Conservation (phyloP, 2,797 vertebrate species). For the Rhabdophis nuchalis region DNA sequence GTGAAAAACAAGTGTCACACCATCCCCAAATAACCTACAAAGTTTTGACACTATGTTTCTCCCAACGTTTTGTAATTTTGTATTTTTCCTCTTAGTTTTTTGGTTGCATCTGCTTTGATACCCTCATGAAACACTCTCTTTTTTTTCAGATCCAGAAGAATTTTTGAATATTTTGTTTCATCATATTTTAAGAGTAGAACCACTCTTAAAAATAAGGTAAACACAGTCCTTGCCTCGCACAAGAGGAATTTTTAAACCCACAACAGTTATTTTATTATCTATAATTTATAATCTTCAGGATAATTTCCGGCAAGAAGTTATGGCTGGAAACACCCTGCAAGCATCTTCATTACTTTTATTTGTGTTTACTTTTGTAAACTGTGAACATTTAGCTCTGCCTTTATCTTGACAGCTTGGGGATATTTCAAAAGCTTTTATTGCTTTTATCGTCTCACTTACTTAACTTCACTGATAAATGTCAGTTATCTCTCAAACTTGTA, state of each 20-base stretch:
- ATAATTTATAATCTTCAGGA: background rate
- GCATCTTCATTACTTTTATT: background rate
- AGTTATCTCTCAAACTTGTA: background rate
- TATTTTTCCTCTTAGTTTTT: background rate
- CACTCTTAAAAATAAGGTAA: constrained; percentile 94
- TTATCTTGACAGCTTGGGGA: background rate
- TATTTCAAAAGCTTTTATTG: background rate
- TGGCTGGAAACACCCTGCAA: background rate
- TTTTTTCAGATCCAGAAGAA: constrained; percentile 89
- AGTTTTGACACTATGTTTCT: background rate
- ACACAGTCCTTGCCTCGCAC: constrained; percentile 9
- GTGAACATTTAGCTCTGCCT: background rate
- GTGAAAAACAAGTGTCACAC: background rate
- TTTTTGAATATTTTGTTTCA: constrained; percentile 98
- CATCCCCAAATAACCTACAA: background rate
- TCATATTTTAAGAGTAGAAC: constrained; percentile 96
- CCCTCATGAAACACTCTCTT: constrained; percentile 4
- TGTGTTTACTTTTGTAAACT: background rate
- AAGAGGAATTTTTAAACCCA: background rate
- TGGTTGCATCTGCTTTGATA: background rate
- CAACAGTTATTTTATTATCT: background rate
- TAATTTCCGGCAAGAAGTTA: background rate
- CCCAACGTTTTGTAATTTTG: background rate
- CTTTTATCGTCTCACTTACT: background rate
- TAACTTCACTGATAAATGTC: background rate